Evolutionary conservation across 92 coral and sea anemone genomes (phyloP).

Genomic region (Pocillopora grandis): DNA sequence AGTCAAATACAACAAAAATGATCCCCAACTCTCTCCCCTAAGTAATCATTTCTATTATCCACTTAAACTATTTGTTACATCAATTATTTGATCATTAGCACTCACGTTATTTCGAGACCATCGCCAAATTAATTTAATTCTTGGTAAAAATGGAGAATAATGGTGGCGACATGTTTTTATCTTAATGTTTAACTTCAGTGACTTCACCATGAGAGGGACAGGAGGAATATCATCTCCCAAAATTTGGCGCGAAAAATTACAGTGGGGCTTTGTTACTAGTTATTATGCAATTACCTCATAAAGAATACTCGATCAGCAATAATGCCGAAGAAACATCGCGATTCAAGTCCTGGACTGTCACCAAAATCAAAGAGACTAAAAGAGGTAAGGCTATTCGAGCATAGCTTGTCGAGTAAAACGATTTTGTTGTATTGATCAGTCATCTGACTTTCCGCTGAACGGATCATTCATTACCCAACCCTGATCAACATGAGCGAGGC

Average conservation of each 20-base stretch:
- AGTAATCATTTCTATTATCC: background rate
- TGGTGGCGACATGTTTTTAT: too few species aligned
- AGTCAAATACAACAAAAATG: background rate
- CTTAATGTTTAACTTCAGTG: background rate
- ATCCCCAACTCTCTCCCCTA: background rate
- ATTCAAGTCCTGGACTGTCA: background rate
- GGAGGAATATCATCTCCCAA: background rate
- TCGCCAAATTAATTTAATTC: too few species aligned
- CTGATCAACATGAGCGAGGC: too few species aligned
- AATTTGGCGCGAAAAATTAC: conserved; percentile 36
- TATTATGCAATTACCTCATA: background rate
- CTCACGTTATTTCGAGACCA: too few species aligned
- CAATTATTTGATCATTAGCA: background rate
- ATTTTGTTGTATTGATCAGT: too few species aligned
- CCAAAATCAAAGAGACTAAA: conserved; percentile 4
- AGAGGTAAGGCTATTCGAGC: background rate
- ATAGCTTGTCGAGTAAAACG: background rate
- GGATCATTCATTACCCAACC: background rate
- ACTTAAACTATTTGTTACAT: background rate
- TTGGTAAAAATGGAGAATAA: too few species aligned
- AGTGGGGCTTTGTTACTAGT: background rate
- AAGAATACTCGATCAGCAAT: background rate
- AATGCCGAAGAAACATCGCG: conserved; percentile 25
- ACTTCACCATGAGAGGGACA: conserved; percentile 4
- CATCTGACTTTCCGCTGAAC: background rate